Conservation (phyloP, 2,797 vertebrate genomes). For the Apodemus agrarius region DNA sequence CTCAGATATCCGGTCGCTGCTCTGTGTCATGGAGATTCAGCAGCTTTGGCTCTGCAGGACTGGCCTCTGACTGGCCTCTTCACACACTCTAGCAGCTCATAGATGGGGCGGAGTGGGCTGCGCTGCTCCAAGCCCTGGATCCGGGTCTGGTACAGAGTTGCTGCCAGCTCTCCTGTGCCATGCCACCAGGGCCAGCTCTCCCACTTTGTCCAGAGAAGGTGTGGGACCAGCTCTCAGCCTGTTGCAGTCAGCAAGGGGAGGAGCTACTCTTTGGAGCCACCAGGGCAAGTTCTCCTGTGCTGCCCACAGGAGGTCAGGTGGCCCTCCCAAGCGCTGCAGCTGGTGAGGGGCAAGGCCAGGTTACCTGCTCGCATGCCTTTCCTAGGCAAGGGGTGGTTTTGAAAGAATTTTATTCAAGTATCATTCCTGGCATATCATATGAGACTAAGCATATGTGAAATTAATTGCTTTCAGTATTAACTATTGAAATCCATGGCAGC, state of each 20-base stretch:
- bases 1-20: too few species aligned
- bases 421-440: neutral
- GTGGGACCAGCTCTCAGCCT: neutral
- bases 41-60: too few species aligned
- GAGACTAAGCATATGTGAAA: neutral
- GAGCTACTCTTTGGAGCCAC: neutral
- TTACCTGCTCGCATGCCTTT: neutral
- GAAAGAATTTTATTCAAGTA: constrained; percentile 32
- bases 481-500: neutral
- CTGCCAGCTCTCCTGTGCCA: neutral
- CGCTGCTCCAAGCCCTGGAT: too few species aligned
- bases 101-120: too few species aligned
- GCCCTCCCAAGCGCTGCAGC: neutral
- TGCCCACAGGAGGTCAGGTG: neutral
- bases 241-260: neutral
- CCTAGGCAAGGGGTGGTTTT: neutral
- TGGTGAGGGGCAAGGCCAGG: neutral
- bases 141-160: neutral
- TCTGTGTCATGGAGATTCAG: too few species aligned
- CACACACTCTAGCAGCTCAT: too few species aligned
- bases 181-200: neutral
- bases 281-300: neutral
- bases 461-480: neutral
- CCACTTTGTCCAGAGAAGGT: neutral
- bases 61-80: too few species aligned